Evolutionary conservation across 2,888 invertebrate genomes (phyloP), one percentile per base, ranked within the genome.

Genomic region (Bimastos eiseni): DNA sequence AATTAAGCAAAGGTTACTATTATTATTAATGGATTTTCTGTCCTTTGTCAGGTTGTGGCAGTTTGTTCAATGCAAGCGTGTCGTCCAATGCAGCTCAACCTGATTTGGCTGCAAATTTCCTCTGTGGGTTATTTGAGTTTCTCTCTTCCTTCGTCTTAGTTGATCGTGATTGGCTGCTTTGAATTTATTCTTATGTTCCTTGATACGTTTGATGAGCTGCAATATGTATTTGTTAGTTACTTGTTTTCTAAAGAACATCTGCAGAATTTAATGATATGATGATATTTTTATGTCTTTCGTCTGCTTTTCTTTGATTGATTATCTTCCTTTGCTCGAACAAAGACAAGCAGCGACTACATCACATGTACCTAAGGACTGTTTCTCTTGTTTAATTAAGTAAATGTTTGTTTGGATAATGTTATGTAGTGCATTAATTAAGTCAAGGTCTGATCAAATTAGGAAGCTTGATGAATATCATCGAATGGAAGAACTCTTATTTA

Each of bases 41-140:
- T 86, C 17, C 33, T 24, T 37, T 34, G 19, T 34, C 37, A 86
- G 86, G 86, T 37, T 86, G 86, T 86, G 86, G 86, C 37, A 37
- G 86, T 86, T 33, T 86, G 34, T 37, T 37, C 37, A 86, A 86
- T 86, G 86, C 86, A 86, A 86, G 8, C 8, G 86, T 34, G 30
- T 86, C 86, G 34, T 86, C 86, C 34, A 86, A 15, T 17, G 34
- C 86, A 86, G 86, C 36, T 36, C 30, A n/a, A 36, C 86, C 97
- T 97, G 92, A 97, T 97, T 97, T 90, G 83, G 70, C 92, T 91
- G 38, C 90, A 90, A 89, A 91, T 91, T 38, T 92, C 90, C 90
- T 92, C 92, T 92, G 88, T 92, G 92, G 91, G 89, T 89, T 36
- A 36, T 86, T 86, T 36, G 5, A 34, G 41, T 37, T 49, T 44